A percentile compares a stretch with the other conserved stretches of the same genome.
phyloP scores from a whole-genome alignment of 2,113 vertebrate species.

The Acanthochromis polyacanthus region DNA sequence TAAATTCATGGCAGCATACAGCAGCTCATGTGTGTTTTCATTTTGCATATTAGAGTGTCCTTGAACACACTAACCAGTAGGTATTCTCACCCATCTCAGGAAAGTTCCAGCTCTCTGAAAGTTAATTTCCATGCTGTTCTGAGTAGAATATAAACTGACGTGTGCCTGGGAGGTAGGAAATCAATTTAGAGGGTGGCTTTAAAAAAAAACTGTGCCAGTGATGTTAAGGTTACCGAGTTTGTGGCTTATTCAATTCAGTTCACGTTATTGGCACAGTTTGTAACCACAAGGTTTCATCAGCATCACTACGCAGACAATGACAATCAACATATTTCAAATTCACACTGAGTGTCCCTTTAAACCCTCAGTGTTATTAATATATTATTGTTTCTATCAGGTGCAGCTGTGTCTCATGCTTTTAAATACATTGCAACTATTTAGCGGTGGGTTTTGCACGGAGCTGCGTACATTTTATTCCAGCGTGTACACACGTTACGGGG shows the following conservation, averaged over 20 bases:
- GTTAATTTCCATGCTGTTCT: constrained; percentile 19
- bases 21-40: not conserved
- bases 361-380: not conserved
- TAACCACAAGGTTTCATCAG: not conserved
- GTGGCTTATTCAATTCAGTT: constrained; percentile 6
- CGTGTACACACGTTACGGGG: not conserved
- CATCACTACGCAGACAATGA: not conserved
- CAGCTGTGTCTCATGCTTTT: too few species aligned
- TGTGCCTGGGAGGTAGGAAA: constrained; percentile 13
- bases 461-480: not conserved
- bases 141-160: not conserved
- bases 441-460: not conserved
- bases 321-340: not conserved
- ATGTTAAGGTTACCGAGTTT: constrained; percentile 15
- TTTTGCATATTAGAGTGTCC: not conserved
- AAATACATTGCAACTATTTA: not conserved
- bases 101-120: constrained; percentile 5
- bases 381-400: not conserved
- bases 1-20: not conserved
- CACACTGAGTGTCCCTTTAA: constrained; percentile 7
- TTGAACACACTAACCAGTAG: constrained; percentile 12
- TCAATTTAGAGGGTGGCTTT: constrained; percentile 30
- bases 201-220: constrained; percentile 30
- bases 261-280: constrained; percentile 10
- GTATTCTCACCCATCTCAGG: not conserved